Evolutionary conservation across 2,113 vertebrate species (phyloP), one percentile per base, ranked within the genome.

Genomic region (Chaetura pelagica): DNA sequence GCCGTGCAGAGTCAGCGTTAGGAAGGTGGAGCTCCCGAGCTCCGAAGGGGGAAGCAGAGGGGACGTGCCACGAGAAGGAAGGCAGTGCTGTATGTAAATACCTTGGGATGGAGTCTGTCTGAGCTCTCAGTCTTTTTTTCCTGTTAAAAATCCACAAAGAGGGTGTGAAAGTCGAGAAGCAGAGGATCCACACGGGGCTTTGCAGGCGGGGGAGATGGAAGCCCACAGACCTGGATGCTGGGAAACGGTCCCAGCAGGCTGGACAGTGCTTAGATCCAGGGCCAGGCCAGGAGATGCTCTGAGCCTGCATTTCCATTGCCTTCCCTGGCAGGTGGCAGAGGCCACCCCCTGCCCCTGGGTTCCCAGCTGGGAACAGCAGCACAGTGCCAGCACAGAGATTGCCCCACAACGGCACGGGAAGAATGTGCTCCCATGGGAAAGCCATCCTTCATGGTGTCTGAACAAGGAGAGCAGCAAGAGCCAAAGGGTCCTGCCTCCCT

Each of bases 101-200:
- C 99, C 99, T 99, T 98, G 75, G 98, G 98, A 74, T 96, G 98
- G 44, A 97, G 91, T 98, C 97, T 98, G 98, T 98, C 99, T 98
- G 98, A 98, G 98, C 98, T 98, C 93, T 98, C 98, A 97, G 98
- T 98, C 98, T 97, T 98, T 98, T 99, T 99, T 96, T 98, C 98
- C 99, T 99, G 99, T 98, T 98, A 98, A 98, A 97, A 98, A 89
- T 98, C 97, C 98, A 98, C 49, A 97, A 93, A 98, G 93, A 98
- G 62, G 93, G 89, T 42, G 74, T 89, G 92, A 98, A 96, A 97
- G 94, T 90, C n/a, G 6, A 83, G 83, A 64, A 97, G 74, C 0
- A 0, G 51, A 76, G 81, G 79, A 64, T 67, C 29, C 52, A 89
- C 68, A 59, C 7, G 0, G 0, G 87, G 57, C 32, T 58, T 35